Percentiles rank a stretch among this genome's conserved stretches.
phyloP scores from a whole-genome alignment of 2,888 invertebrate species.

The Drosophila picticornis region DNA sequence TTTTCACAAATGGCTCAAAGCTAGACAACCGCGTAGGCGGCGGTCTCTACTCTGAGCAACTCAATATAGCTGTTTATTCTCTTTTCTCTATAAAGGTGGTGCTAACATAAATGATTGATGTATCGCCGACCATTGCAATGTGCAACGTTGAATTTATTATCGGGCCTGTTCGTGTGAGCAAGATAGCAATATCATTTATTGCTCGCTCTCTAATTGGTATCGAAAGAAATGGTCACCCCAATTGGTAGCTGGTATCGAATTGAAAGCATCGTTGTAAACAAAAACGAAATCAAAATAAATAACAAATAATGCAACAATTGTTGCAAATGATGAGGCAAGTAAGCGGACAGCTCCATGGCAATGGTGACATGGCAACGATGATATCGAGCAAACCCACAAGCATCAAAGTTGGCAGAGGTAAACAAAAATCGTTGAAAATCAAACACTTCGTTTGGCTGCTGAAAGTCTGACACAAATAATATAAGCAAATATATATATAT shows the following conservation, averaged over 20 bases:
- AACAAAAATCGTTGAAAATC: slow-evolving; percentile 7
- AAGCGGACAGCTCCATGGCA: background rate
- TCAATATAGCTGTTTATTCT: too few species aligned
- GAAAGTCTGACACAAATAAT: slow-evolving; percentile 2
- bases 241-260: slow-evolving; percentile 8
- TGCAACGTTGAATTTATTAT: slow-evolving; percentile 4
- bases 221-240: slow-evolving; percentile 21
- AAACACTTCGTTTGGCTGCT: slow-evolving; percentile 5
- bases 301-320: background rate
- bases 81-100: too few species aligned
- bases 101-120: too few species aligned
- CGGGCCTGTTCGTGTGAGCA: slow-evolving; percentile 30
- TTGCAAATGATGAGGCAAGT: background rate
- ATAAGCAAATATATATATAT: background rate
- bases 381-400: slow-evolving; percentile 26
- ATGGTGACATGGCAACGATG: slow-evolving; percentile 28
- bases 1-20: too few species aligned
- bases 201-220: slow-evolving; percentile 13
- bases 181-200: slow-evolving; percentile 9
- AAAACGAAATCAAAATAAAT: background rate
- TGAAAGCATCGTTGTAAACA: background rate
- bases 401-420: slow-evolving; percentile 11
- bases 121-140: too few species aligned
- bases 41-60: too few species aligned
- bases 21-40: too few species aligned